A percentile compares a stretch with the other conserved stretches of the same genome.
Conservation (phyloP, 2,888 invertebrate genomes). For the Ophion ellenae region DNA sequence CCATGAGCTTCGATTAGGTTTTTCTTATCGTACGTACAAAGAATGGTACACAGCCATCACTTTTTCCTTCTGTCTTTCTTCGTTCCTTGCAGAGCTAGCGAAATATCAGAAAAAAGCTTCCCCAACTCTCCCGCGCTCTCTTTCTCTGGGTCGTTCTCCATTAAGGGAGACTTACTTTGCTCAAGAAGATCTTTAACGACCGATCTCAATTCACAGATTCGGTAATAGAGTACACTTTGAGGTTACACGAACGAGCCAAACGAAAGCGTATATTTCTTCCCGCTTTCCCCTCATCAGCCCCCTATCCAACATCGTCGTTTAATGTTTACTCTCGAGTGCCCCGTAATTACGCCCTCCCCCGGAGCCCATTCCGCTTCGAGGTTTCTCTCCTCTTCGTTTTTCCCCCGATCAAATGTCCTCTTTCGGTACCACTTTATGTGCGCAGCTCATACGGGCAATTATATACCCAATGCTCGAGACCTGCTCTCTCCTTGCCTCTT, state of each 20-base stretch:
- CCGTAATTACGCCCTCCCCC: constrained; percentile 50
- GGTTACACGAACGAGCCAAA: constrained; percentile 7
- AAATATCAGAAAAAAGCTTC: constrained; percentile 4
- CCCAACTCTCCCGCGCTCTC: not conserved
- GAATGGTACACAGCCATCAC: constrained; percentile 4
- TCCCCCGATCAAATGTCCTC: constrained; percentile 12
- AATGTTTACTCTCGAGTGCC: constrained; percentile 60
- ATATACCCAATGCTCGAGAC: constrained; percentile 8
- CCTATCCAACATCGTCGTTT: constrained; percentile 41
- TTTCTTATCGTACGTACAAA: constrained; percentile 40
- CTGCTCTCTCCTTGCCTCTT: not conserved
- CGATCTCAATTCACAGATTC: constrained; percentile 63
- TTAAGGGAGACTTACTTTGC: constrained; percentile 34
- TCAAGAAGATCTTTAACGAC: constrained; percentile 63
- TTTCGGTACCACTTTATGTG: constrained; percentile 11
- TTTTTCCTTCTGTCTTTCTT: constrained; percentile 26
- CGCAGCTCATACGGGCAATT: constrained; percentile 54
- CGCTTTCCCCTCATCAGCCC: not conserved
- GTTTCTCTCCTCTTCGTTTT: constrained; percentile 38
- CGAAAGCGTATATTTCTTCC: constrained; percentile 6
- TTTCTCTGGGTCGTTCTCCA: constrained; percentile 15
- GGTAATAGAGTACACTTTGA: constrained; percentile 33
- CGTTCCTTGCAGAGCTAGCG: constrained; percentile 31
- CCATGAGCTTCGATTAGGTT: constrained; percentile 54
- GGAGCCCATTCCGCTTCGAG: constrained; percentile 39